Evolutionary conservation across 2,888 invertebrate species (phyloP), one percentile per base, ranked within the genome.

Genomic region (Campoplex nolae): DNA sequence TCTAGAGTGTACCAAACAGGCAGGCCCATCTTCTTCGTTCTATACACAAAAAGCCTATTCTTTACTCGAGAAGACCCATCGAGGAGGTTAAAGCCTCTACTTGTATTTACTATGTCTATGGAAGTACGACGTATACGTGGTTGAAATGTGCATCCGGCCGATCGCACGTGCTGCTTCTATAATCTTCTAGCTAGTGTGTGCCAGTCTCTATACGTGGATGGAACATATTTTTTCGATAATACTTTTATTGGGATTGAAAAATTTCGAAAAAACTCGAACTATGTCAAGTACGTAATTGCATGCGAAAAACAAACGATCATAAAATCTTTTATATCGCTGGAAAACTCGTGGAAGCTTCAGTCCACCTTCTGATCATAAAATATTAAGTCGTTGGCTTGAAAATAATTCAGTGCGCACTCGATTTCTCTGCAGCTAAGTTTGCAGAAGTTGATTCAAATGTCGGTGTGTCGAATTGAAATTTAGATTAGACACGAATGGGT

Each of bases 111-210:
- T 75, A 23, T 23, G 11, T 58, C 38, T 13, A 42, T 42, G 28
- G 0, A 48, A 28, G 51, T 51, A 48, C 32, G 48, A n/a, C 18
- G 35, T 35, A 4, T 11, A 35, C 35, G 35, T 23, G 13, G 35
- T 32, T 42, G 18, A n/a, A 84, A 78, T 79, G 70, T 79, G 77
- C 81, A 68, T 84, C 84, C 84, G 86, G 80, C 54, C 56, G 84
- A 78, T 77, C 62, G 77, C 84, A 70, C 81, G 77, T 68, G 68
- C 81, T 81, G 42, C 74, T 32, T 68, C 28, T 35, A 62, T 79
- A 54, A 18, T 73, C 56, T 2, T 23, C 38, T 28, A 58, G 38
- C 11, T 23, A 74, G 16, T 38, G 32, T 23, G 28, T 45, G 13
- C 67, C 28, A 51, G 51, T 51, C 18, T n/a, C 18, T 7, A n/a